phyloP scores from a whole-genome alignment of 1,140 invertebrate genomes.

The Heliothis virescens region DNA sequence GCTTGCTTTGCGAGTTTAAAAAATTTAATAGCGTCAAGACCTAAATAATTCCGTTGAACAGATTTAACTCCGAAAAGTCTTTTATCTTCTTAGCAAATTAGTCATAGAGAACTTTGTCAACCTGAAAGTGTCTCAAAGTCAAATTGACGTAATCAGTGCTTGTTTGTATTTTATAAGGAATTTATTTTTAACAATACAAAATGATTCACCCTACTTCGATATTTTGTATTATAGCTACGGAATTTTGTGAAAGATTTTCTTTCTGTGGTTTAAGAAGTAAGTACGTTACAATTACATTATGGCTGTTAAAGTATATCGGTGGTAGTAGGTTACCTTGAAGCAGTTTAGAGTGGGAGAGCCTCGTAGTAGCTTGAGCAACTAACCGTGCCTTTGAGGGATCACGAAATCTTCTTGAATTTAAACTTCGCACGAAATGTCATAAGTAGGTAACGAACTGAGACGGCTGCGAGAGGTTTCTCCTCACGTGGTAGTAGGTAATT shows the following conservation, averaged over 20 bases:
- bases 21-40: too few relatives aligned
- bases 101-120: too few relatives aligned
- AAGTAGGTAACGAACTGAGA: conserved; percentile 16
- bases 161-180: conserved; percentile 2
- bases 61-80: too few relatives aligned
- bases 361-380: background rate
- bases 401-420: background rate
- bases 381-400: background rate
- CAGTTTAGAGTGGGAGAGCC: background rate
- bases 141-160: background rate
- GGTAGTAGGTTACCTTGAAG: background rate
- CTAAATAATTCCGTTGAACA: too few relatives aligned
- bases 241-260: conserved; percentile 96
- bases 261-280: conserved; percentile 95
- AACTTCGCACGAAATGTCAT: background rate
- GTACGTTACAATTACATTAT: conserved; percentile 56
- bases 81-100: too few relatives aligned
- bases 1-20: too few relatives aligned
- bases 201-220: conserved; percentile 88
- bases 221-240: conserved; percentile 94
- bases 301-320: background rate
- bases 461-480: background rate
- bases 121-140: background rate
- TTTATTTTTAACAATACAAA: conserved; percentile 37
- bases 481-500: background rate